A percentile compares a stretch with the other conserved stretches of the same genome.
Conservation (phyloP, 2,113 vertebrate species). For the Eudyptes chrysolophus region DNA sequence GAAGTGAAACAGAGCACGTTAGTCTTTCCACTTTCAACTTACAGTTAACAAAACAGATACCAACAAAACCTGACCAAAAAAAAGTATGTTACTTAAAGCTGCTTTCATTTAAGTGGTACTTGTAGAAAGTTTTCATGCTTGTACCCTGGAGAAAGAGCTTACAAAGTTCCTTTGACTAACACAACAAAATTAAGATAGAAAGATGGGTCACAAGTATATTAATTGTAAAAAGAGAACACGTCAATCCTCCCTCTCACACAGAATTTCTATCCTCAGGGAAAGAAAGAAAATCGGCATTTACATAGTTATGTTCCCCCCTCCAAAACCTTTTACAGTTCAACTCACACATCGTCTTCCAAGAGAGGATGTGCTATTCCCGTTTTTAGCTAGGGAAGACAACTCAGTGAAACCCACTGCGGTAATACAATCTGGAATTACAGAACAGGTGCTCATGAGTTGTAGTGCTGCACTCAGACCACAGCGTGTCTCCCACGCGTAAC, state of each 20-base stretch:
- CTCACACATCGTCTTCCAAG: not conserved
- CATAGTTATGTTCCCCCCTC: not conserved
- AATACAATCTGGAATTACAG: not conserved
- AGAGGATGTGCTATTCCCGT: not conserved
- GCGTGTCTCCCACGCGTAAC: fast-evolving
- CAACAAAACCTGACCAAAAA: not conserved
- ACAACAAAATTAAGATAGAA: not conserved
- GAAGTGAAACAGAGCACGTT: not conserved
- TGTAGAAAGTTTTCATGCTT: not conserved
- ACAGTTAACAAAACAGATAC: not conserved
- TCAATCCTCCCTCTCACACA: not conserved
- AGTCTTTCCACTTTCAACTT: not conserved
- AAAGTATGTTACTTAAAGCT: fast-evolving
- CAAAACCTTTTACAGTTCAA: not conserved
- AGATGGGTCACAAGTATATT: not conserved
- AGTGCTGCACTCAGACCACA: not conserved
- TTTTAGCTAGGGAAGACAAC: not conserved
- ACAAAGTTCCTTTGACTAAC: not conserved
- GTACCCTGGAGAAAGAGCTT: not conserved
- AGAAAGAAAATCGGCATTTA: not conserved
- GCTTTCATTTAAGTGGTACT: not conserved
- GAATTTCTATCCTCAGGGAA: not conserved
- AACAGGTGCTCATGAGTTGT: not conserved
- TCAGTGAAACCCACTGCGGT: not conserved
- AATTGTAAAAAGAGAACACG: not conserved